phyloP scores from a whole-genome alignment of 1,140 invertebrate species.

The Meteorus sp. region DNA sequence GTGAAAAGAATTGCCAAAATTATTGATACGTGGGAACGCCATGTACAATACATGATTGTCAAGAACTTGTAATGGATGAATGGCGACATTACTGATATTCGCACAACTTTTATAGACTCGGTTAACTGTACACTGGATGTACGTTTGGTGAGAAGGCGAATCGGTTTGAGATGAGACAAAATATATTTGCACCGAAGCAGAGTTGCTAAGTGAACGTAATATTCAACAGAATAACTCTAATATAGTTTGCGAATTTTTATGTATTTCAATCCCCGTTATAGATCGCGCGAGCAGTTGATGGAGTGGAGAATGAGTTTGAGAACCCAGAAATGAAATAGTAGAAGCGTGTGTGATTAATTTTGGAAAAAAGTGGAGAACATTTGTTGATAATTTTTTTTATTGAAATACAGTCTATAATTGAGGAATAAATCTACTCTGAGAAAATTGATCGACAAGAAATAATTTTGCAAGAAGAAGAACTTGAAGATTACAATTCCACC shows the following conservation, averaged over 20 bases:
- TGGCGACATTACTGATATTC: slow-evolving; percentile 21
- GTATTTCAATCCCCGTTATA: slow-evolving; percentile 41
- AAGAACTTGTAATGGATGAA: slow-evolving; percentile 31
- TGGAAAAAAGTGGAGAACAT: no score
- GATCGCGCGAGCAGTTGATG: background rate
- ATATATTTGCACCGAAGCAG: slow-evolving; percentile 20
- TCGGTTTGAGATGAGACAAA: slow-evolving; percentile 32
- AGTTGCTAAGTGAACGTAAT: slow-evolving; percentile 36
- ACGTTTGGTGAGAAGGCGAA: background rate
- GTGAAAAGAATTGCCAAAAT: slow-evolving; percentile 28
- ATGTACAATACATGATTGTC: slow-evolving; percentile 22
- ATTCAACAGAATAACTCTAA: slow-evolving; percentile 39
- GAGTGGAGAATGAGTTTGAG: background rate
- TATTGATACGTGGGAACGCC: slow-evolving; percentile 34
- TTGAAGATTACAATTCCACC: no score
- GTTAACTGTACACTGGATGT: slow-evolving; percentile 43
- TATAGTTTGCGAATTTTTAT: slow-evolving; percentile 34
- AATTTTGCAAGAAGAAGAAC: no score
- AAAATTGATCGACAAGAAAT: no score
- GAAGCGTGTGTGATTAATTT: no score
- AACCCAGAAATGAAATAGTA: no score
- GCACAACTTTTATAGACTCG: slow-evolving; percentile 47
- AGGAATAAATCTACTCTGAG: no score
- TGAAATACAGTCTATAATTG: no score
- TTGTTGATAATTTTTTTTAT: no score